Conservation (phyloP, 2,113 vertebrate species). For the Alces alces region DNA sequence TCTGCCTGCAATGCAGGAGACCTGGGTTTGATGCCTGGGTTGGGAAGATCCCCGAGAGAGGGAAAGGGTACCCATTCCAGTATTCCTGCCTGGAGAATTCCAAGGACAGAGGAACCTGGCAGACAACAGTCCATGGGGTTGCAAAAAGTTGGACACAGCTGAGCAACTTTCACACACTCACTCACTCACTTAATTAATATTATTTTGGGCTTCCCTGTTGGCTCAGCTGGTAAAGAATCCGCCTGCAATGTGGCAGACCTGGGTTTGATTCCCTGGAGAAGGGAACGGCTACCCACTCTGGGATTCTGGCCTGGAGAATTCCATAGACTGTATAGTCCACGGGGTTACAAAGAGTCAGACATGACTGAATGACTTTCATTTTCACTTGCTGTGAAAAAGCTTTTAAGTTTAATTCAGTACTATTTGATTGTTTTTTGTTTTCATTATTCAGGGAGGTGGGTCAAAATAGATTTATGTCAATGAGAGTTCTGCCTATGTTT, state of each 20-base stretch:
- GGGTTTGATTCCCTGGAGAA: background rate
- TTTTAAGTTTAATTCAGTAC: background rate
- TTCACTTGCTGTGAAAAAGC: background rate
- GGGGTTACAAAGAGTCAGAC: background rate
- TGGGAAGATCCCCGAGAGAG: background rate
- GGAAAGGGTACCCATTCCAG: background rate
- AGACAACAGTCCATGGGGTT: background rate
- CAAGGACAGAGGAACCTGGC: background rate
- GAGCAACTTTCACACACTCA: background rate
- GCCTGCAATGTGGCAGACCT: background rate
- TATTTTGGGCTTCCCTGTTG: background rate
- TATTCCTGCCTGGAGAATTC: background rate
- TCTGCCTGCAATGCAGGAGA: background rate
- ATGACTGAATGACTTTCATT: background rate
- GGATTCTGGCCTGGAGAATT: background rate
- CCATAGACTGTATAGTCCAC: background rate
- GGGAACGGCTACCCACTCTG: background rate
- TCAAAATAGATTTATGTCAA: background rate
- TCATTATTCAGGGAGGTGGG: background rate
- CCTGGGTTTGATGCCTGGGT: background rate
- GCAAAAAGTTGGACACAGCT: background rate
- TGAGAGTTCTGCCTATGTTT: background rate
- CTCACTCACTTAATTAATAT: background rate
- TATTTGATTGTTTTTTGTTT: background rate
- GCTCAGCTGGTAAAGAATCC: background rate